Conservation (phyloP, 1,140 invertebrate genomes). For the Cecropterus lyciades region DNA sequence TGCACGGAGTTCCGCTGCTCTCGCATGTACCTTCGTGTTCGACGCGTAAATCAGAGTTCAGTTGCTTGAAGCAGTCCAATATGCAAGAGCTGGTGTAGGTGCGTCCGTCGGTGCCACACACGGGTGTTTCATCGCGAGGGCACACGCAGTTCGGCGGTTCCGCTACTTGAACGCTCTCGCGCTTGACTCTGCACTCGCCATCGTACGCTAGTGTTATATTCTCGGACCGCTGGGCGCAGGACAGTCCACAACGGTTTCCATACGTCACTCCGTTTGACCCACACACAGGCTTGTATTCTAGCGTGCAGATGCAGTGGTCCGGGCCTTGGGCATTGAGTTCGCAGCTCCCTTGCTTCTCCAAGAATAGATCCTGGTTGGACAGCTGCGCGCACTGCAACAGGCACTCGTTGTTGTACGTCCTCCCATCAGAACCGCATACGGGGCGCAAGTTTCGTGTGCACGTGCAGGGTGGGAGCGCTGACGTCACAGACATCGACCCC, state of each 20-base stretch:
- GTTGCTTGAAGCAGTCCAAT: constrained; percentile 35
- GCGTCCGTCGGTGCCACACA: constrained; percentile 45
- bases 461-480: constrained; percentile 63
- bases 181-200: constrained; percentile 40
- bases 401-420: constrained; percentile 82
- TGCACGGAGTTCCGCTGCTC: constrained; percentile 26
- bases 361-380: constrained; percentile 31
- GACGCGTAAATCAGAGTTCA: constrained; percentile 10
- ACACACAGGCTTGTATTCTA: constrained; percentile 41
- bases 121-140: constrained; percentile 37
- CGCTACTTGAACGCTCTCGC: constrained; percentile 37
- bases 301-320: constrained; percentile 34
- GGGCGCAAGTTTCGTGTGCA: constrained; percentile 80
- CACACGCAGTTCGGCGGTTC: constrained; percentile 38
- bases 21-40: constrained; percentile 36
- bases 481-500: constrained; percentile 38
- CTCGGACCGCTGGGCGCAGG: constrained; percentile 30
- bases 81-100: constrained; percentile 45
- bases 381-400: constrained; percentile 67
- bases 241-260: constrained; percentile 38
- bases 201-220: no score
- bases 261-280: constrained; percentile 44
- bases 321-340: constrained; percentile 1
- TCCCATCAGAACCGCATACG: constrained; percentile 79
- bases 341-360: constrained; percentile 36